Conservation (phyloP, 2,113 vertebrate genomes). For the Mohoua ochrocephala region DNA sequence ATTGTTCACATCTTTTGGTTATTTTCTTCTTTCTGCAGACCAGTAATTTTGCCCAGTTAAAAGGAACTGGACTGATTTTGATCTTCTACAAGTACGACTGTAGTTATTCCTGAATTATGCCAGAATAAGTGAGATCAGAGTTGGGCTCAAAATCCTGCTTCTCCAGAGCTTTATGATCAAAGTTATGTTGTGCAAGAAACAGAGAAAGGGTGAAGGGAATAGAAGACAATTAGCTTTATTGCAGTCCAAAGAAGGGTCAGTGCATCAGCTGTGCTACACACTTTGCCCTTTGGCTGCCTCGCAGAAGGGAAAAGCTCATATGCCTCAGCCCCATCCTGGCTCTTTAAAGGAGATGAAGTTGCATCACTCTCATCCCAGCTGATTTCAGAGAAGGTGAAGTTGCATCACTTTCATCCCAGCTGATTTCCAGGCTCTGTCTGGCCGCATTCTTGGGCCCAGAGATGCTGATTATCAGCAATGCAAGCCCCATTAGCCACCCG, state of each 20-base stretch:
- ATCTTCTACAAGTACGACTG: background rate
- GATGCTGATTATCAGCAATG: background rate
- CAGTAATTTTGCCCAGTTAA: background rate
- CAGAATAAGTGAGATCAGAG: background rate
- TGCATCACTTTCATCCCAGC: background rate
- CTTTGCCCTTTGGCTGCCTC: background rate
- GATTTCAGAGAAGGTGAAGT: background rate
- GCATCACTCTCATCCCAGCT: background rate
- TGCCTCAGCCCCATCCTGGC: background rate
- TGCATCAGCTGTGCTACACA: background rate
- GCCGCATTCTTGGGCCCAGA: rapidly evolving
- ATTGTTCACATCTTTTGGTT: background rate
- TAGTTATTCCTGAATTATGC: background rate
- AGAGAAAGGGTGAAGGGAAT: background rate
- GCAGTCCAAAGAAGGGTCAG: background rate
- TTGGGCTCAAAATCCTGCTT: background rate
- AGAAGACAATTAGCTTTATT: background rate
- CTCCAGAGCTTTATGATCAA: background rate
- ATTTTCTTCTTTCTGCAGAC: background rate
- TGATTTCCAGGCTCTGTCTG: background rate
- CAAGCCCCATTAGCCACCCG: background rate
- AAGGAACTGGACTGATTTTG: background rate
- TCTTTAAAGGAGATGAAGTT: background rate
- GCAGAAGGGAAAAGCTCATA: background rate
- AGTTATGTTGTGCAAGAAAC: background rate